Conservation (phyloP, 2,888 invertebrate species). For the Helobdella robusta region DNA sequence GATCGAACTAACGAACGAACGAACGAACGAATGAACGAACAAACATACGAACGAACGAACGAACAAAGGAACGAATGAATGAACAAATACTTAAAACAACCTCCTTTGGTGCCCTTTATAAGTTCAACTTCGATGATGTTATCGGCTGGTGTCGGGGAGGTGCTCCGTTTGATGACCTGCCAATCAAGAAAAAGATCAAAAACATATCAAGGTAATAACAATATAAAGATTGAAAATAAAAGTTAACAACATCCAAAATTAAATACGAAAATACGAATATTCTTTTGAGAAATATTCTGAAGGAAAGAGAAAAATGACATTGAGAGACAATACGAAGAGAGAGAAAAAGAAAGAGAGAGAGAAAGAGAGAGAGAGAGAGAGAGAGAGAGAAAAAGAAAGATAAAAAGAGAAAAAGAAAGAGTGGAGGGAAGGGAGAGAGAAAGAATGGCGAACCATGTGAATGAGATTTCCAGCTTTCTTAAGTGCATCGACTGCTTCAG, state of each 20-base stretch:
- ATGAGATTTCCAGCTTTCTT: slow-evolving; percentile 69
- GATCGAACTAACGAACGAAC: too few relatives aligned
- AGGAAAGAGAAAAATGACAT: too few relatives aligned
- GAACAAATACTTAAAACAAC: neutral
- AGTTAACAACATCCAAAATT: too few relatives aligned
- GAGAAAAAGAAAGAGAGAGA: neutral
- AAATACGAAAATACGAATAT: too few relatives aligned
- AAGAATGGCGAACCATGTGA: slow-evolving; percentile 20
- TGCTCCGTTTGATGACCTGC: slow-evolving; percentile 60
- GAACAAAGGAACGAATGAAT: too few relatives aligned
- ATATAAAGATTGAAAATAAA: too few relatives aligned
- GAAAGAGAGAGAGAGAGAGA: neutral
- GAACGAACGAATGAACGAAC: too few relatives aligned
- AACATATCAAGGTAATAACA: too few relatives aligned
- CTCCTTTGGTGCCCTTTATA: slow-evolving; percentile 46
- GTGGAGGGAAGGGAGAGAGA: neutral
- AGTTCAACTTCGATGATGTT: slow-evolving; percentile 43
- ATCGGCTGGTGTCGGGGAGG: slow-evolving; percentile 39
- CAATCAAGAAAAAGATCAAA: too few relatives aligned
- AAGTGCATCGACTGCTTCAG: slow-evolving; percentile 87
- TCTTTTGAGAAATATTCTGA: too few relatives aligned
- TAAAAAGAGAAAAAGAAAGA: neutral
- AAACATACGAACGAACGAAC: too few relatives aligned
- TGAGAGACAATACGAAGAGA: neutral
- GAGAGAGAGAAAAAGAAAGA: slow-evolving; percentile 3